These are phyloP conservation scores for Colinus virginianus DNA, from an alignment of 2,113 vertebrate genomes.

Conservation along the genomic window DNA sequence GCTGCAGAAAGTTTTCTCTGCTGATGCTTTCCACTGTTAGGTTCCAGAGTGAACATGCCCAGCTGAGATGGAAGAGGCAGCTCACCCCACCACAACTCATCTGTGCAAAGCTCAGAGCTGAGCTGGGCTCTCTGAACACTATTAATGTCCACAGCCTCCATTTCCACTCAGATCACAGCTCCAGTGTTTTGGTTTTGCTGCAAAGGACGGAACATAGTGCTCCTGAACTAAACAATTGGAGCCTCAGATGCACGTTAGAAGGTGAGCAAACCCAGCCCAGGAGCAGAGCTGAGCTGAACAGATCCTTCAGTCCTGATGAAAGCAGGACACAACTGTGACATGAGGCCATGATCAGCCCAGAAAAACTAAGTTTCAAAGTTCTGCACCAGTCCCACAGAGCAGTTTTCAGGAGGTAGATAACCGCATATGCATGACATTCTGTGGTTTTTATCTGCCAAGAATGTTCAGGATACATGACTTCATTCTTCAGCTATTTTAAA, in stretches of 20 bases:
- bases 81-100: background rate
- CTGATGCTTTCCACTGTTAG: background rate
- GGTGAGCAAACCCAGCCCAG: background rate
- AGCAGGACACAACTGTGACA: background rate
- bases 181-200: background rate
- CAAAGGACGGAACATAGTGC: background rate
- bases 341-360: accelerated
- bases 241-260: background rate
- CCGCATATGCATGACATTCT: background rate
- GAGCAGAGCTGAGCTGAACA: background rate
- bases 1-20: background rate
- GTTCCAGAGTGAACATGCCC: background rate
- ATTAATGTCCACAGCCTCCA: background rate
- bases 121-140: background rate
- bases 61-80: background rate
- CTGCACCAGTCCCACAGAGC: background rate
- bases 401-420: background rate
- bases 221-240: background rate
- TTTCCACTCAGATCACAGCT: background rate
- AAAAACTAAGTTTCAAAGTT: background rate
- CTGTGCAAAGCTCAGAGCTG: background rate
- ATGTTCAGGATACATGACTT: background rate
- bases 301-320: background rate
- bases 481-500: background rate
- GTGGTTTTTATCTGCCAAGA: background rate